phyloP scores from a whole-genome alignment of 2,797 vertebrate genomes.

The Enteromius anoplus region DNA sequence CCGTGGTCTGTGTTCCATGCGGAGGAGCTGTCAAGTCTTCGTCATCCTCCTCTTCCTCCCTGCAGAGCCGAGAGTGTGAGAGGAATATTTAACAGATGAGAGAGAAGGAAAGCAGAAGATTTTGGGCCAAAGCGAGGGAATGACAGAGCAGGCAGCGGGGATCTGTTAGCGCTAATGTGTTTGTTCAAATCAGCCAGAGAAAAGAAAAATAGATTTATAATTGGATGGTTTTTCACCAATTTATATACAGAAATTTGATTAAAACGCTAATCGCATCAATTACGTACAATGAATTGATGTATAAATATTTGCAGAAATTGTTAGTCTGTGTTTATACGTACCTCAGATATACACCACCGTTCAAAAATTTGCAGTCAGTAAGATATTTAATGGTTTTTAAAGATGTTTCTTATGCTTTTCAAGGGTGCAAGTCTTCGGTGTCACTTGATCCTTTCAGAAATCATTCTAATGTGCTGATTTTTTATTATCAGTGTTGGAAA shows the following conservation, averaged over 20 bases:
- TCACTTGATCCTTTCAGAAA: too few relatives aligned
- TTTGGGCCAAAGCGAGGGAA: not conserved
- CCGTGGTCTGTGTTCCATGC: conserved; percentile 25
- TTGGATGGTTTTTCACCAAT: not conserved
- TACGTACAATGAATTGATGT: not conserved
- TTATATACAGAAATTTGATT: not conserved
- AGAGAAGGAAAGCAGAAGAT: conserved; percentile 12
- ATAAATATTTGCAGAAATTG: not conserved
- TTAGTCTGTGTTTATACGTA: not conserved
- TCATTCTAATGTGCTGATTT: too few relatives aligned
- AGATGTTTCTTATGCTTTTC: too few relatives aligned
- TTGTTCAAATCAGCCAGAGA: not conserved
- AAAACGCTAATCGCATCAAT: not conserved
- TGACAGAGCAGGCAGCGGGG: conserved; percentile 6
- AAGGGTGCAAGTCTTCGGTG: too few relatives aligned
- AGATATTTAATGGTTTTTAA: too few relatives aligned
- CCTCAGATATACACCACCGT: too few relatives aligned
- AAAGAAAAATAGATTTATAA: not conserved
- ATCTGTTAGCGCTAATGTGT: not conserved
- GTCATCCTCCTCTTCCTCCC: conserved; percentile 41
- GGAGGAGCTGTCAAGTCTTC: conserved; percentile 43
- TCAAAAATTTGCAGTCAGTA: too few relatives aligned
- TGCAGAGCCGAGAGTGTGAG: conserved; percentile 35
- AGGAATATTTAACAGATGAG: conserved; percentile 41
- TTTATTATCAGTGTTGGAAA: too few relatives aligned